phyloP scores from a whole-genome alignment of 1,140 invertebrate genomes.

The Tetraneura akinire region DNA sequence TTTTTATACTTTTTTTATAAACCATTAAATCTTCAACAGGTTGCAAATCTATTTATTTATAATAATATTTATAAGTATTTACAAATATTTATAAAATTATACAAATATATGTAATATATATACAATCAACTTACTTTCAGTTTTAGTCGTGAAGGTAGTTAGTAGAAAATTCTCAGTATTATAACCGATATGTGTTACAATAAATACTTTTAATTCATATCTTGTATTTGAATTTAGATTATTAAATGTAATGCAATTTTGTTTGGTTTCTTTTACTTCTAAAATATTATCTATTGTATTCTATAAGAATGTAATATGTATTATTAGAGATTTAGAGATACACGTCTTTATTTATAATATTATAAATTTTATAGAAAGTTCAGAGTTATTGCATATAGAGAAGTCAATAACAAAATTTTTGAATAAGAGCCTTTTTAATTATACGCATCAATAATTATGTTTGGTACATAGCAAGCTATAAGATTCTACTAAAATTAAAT shows the following conservation, averaged over 20 bases:
- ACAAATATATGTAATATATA: no score
- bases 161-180: not conserved
- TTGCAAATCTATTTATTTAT: not conserved
- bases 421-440: no score
- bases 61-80: not conserved
- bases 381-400: no score
- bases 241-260: not conserved
- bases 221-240: not conserved
- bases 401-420: no score
- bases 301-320: no score
- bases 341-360: no score
- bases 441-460: no score
- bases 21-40: not conserved
- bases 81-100: no score
- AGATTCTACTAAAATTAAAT: no score
- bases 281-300: not conserved
- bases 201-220: slow-evolving; percentile 16
- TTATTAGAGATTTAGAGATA: no score
- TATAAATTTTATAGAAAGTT: no score
- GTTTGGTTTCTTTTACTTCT: slow-evolving; percentile 2
- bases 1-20: slow-evolving; percentile 29
- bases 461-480: no score
- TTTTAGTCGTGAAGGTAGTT: not conserved
- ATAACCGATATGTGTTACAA: not conserved
- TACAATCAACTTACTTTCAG: not conserved